phyloP scores from a whole-genome alignment of 1,140 invertebrate genomes.

The Drosophila pruinosa region DNA sequence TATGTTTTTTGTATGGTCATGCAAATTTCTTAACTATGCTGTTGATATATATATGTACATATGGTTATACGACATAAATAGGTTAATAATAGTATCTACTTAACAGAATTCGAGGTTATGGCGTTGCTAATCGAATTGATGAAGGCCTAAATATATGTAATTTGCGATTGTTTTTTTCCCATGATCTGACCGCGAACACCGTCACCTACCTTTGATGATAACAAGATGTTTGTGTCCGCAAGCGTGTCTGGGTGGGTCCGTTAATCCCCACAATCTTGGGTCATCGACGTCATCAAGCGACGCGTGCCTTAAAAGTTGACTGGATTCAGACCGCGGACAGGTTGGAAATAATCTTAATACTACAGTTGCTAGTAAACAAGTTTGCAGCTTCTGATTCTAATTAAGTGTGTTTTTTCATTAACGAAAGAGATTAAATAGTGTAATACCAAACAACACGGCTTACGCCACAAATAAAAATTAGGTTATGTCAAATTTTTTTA shows the following conservation, averaged over 20 bases:
- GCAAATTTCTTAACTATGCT: neutral
- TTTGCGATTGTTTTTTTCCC: conserved; percentile 31
- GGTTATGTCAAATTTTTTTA: neutral
- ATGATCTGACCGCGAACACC: conserved; percentile 8
- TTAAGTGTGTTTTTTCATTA: conserved; percentile 11
- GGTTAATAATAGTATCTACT: neutral
- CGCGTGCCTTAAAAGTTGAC: conserved; percentile 29
- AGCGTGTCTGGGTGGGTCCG: neutral
- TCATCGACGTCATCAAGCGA: conserved; percentile 29
- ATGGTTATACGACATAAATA: no score
- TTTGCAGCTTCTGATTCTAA: neutral
- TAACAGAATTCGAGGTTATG: neutral
- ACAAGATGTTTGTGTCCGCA: neutral
- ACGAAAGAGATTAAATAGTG: neutral
- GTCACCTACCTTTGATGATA: conserved; percentile 18
- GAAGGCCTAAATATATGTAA: neutral
- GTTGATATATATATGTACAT: neutral
- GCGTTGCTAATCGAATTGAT: neutral
- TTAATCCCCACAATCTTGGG: neutral
- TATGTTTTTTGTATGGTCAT: neutral
- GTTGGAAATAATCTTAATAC: conserved; percentile 6
- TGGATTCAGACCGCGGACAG: neutral
- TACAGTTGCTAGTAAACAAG: conserved; percentile 22
- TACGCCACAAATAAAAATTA: no score
- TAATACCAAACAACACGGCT: neutral